Percentiles rank a stretch among this genome's conserved stretches.
These are phyloP conservation scores for Chaetorhynchus papuensis DNA, from an alignment of 2,113 vertebrate genomes.

Conservation along the genomic window DNA sequence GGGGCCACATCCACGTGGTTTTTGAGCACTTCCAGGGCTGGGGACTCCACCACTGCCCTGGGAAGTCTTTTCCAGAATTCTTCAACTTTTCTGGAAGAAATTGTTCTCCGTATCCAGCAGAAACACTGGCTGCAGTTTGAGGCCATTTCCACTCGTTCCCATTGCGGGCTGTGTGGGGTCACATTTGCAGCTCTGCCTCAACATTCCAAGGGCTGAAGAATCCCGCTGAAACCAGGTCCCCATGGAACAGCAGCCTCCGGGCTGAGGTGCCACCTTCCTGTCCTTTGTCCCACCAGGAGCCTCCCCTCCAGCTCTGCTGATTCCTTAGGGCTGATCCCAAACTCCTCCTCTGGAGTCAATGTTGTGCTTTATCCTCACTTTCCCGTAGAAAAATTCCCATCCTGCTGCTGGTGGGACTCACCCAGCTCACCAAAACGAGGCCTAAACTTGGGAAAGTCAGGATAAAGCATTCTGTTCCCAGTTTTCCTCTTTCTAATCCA, in stretches of 20 bases:
- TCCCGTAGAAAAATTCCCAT: background rate
- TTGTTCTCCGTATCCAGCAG: fast-evolving
- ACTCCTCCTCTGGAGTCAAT: background rate
- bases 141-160: fast-evolving
- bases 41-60: background rate
- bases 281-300: background rate
- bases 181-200: background rate
- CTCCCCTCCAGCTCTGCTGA: background rate
- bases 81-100: background rate
- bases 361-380: fast-evolving
- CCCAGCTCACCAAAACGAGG: background rate
- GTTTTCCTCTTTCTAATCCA: background rate
- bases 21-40: background rate
- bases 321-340: background rate
- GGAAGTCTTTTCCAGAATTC: background rate
- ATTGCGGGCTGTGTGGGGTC: fast-evolving
- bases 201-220: background rate
- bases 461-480: too few species aligned
- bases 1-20: fast-evolving
- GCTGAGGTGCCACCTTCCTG: background rate
- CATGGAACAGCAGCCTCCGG: background rate
- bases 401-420: background rate
- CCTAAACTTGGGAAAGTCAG: background rate
- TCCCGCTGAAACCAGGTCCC: background rate
- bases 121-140: background rate